phyloP scores from a whole-genome alignment of 2,797 vertebrate species.

The Alca torda region DNA sequence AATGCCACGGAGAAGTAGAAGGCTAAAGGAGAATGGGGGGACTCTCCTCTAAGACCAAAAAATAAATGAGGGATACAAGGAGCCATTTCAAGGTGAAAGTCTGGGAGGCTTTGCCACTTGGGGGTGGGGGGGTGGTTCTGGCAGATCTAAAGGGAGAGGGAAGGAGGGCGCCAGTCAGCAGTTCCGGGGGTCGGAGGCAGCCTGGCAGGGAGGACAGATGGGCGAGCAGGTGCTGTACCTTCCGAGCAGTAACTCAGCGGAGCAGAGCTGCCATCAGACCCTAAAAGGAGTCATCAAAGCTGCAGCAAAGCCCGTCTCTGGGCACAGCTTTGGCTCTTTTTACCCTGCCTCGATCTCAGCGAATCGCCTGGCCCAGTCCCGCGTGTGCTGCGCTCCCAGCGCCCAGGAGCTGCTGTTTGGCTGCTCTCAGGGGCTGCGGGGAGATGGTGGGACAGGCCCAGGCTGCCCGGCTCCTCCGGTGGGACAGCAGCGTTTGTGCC shows the following conservation, averaged over 20 bases:
- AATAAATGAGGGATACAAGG: neutral
- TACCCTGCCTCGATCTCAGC: neutral
- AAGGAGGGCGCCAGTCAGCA: constrained; percentile 25
- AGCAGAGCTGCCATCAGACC: constrained; percentile 49
- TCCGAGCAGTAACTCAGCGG: neutral
- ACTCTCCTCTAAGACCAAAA: neutral
- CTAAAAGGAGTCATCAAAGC: constrained; percentile 47
- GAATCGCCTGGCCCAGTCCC: neutral
- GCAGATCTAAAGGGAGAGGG: neutral
- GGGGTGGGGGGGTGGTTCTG: neutral
- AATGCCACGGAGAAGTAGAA: neutral
- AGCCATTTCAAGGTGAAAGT: constrained; percentile 38
- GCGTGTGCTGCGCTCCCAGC: neutral
- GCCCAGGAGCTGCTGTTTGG: fast-evolving
- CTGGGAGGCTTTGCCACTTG: neutral
- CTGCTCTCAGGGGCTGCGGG: fast-evolving
- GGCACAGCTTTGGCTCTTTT: neutral
- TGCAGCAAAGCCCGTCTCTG: neutral
- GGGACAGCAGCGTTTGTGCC: fast-evolving
- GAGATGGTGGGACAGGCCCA: neutral
- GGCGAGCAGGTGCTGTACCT: constrained; percentile 58
- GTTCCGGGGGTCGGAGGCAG: neutral
- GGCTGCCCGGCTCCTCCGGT: neutral
- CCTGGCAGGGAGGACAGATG: constrained; percentile 47
- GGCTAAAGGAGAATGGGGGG: neutral